Conservation (phyloP, 30 jellyfish, hydroid and myxozoan genomes). For the Cassiopea andromeda region DNA sequence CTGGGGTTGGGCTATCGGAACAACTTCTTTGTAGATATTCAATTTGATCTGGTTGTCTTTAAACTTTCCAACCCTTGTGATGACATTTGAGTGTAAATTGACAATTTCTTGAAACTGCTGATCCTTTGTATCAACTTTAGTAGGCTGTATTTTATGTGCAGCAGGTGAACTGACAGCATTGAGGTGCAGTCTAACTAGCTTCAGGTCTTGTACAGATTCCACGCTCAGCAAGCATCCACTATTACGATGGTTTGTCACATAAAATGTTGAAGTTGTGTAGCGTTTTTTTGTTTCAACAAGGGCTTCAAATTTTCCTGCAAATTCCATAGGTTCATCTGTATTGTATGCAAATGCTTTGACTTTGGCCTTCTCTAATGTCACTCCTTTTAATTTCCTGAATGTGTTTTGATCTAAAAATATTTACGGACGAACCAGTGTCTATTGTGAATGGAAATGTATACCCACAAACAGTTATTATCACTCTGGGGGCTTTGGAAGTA, state of each 20-base stretch:
- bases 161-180: not conserved
- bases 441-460: constrained; percentile 2
- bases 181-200: not conserved
- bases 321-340: constrained; percentile 9
- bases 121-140: not conserved
- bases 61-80: not conserved
- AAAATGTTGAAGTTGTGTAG: not conserved
- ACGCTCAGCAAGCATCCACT: constrained; percentile 29
- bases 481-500: constrained; percentile 2
- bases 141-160: not conserved
- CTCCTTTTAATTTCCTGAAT: not conserved
- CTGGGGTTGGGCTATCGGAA: not conserved
- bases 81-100: not conserved
- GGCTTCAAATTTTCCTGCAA: constrained; percentile 27
- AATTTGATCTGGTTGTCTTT: not conserved
- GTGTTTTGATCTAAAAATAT: constrained; percentile 22
- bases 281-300: constrained; percentile 10
- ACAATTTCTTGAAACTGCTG: not conserved
- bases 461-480: constrained; percentile 8
- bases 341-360: constrained; percentile 11
- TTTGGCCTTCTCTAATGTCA: not conserved
- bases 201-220: not conserved
- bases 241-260: not conserved
- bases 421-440: constrained; percentile 28
- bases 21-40: not conserved